Evolutionary conservation across 2,888 invertebrate genomes (phyloP).

Genomic region (Itoplectis maculator): DNA sequence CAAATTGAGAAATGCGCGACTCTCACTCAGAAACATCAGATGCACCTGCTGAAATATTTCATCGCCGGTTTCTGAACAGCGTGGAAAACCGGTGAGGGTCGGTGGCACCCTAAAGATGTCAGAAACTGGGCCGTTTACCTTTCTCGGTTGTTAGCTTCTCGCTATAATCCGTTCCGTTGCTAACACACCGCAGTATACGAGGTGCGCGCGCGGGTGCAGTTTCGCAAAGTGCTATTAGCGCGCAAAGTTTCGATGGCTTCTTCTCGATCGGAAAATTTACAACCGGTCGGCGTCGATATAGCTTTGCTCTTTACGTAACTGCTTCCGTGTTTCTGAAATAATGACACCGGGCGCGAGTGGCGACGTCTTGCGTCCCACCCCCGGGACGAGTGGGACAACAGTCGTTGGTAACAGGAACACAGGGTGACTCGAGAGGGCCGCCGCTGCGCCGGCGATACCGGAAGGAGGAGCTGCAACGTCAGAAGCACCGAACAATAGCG

Average conservation of each 20-base stretch:
- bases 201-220: constrained; percentile 39
- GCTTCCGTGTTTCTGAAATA: constrained; percentile 45
- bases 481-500: constrained; percentile 82
- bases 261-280: constrained; percentile 61
- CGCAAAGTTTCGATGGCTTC: constrained; percentile 55
- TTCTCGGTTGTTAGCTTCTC: neutral
- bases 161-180: neutral
- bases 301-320: constrained; percentile 21
- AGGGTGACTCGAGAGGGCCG: constrained; percentile 81
- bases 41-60: too few species aligned
- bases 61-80: too few species aligned
- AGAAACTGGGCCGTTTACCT: neutral
- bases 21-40: too few species aligned
- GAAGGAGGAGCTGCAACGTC: constrained; percentile 81
- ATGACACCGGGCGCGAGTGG: constrained; percentile 74
- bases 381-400: constrained; percentile 76
- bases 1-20: too few species aligned
- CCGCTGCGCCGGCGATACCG: constrained; percentile 79
- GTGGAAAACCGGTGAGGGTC: neutral
- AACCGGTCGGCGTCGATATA: constrained; percentile 7
- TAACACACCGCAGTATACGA: neutral
- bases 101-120: neutral
- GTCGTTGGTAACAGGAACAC: constrained; percentile 79
- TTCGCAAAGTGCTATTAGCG: constrained; percentile 45
- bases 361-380: constrained; percentile 80